Evolutionary conservation across 1,140 invertebrate species (phyloP), one percentile per base, ranked within the genome.

Genomic region (Condylostylus longicornis): DNA sequence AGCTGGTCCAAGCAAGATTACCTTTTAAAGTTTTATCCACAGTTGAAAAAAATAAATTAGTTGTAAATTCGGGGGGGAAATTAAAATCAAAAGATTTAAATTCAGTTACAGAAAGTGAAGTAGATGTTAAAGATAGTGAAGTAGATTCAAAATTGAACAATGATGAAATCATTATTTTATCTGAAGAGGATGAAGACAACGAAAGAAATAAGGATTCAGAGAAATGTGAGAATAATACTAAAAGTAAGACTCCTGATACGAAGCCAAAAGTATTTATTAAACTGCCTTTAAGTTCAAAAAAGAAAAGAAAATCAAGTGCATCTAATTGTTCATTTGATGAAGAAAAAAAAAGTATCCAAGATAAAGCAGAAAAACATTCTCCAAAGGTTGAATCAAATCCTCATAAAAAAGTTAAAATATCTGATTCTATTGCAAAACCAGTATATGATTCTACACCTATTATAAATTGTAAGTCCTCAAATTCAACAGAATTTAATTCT

Each of bases 1-100:
- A 62, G 33, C 42, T 63, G 5, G 57, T 61, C 6, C 60, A 63
- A 37, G 60, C 60, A 18, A 50, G 57, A 25, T 42, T 63, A 22
- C 58, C 57, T 2, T 63, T 63, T 14, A 59, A 58, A 39, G 36
- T 58, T 18, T 39, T 58, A 12, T 9, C 33, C 3, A 15, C n/a
- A 5, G 10, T 3, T 17, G 12, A 14, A 8, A 12, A 12, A 15
- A 18, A 10, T 13, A 18, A 17, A 5, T 5, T 15, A 5, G n/a
- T 4, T 3, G 30, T 14, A 4, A 15, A 32, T 32, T 12, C 30
- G n/a, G 18, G 5, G 4, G 4, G 9, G 3, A 14, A 12, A 30
- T 30, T 6, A 8, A n/a, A 6, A 5, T 5, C 7, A 10, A 9
- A 5, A 32, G 17, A 18, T 3, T 12, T 14, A 32, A 13, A 10